Evolutionary conservation across 2,797 vertebrate species (phyloP).

Genomic region (Hafferia zeledoni): DNA sequence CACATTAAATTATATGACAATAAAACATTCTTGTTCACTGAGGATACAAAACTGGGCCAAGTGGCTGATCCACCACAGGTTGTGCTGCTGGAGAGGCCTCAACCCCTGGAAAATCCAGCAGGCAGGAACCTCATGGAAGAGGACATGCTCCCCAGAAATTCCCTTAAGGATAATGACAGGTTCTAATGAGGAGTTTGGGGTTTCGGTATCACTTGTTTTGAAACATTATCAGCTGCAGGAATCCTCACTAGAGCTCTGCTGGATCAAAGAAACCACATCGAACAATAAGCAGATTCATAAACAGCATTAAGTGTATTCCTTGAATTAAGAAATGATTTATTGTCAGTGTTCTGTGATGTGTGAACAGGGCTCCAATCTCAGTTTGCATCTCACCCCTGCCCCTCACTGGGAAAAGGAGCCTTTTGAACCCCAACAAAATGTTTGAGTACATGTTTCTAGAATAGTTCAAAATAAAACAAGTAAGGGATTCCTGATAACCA

Average conservation of each 20-base stretch:
- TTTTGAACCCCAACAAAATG: background rate
- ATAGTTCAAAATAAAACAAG: background rate
- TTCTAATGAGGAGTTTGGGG: background rate
- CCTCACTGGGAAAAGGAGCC: background rate
- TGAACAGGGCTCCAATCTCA: background rate
- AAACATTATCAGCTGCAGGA: background rate
- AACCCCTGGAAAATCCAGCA: background rate
- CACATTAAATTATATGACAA: background rate
- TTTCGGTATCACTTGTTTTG: background rate
- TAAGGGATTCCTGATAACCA: background rate
- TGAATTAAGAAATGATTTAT: background rate
- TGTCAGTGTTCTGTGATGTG: background rate
- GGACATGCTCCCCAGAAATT: background rate
- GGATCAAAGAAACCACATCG: background rate
- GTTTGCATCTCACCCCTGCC: background rate
- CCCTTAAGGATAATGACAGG: background rate
- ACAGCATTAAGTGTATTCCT: background rate
- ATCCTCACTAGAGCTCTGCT: background rate
- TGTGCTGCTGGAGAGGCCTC: background rate
- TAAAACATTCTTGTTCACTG: background rate
- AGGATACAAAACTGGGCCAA: background rate
- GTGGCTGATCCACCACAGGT: fast-evolving
- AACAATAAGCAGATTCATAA: background rate
- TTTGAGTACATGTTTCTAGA: background rate
- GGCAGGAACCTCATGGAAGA: background rate